phyloP scores from a whole-genome alignment of 2,797 vertebrate genomes.

The Podargus strigoides region DNA sequence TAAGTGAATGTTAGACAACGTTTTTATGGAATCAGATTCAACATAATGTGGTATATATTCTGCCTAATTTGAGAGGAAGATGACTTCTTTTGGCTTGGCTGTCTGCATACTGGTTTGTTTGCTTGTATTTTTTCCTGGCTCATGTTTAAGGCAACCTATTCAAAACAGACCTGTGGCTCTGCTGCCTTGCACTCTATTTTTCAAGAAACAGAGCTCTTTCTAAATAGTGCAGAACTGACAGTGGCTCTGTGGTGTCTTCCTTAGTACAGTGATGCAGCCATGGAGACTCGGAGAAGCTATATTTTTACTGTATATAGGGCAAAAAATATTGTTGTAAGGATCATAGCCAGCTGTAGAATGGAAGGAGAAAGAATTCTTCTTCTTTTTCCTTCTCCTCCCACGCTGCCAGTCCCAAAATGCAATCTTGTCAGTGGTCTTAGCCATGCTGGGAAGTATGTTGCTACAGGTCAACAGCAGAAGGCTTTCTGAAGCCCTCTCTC shows the following conservation, averaged over 20 bases:
- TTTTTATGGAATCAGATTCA: background rate
- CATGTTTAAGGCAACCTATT: background rate
- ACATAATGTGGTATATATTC: background rate
- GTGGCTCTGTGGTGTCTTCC: background rate
- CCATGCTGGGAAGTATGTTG: background rate
- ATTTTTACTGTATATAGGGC: background rate
- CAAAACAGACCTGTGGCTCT: background rate
- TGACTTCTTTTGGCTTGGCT: background rate
- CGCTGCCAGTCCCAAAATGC: rapidly evolving
- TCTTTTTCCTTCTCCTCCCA: background rate
- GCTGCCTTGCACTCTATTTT: background rate
- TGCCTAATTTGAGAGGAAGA: background rate
- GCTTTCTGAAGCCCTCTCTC: background rate
- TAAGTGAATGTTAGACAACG: background rate
- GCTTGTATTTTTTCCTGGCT: background rate
- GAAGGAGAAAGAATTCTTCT: background rate
- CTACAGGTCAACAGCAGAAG: background rate
- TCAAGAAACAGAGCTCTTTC: background rate
- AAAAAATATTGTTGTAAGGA: background rate
- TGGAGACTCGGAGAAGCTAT: background rate
- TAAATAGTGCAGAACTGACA: background rate
- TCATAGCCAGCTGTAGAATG: background rate
- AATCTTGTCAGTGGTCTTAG: background rate
- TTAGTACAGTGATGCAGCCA: background rate
- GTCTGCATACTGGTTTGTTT: background rate